Base-by-base conservation (phyloP, 2,797 vertebrate genomes). In the Botia kubotai region DNA sequence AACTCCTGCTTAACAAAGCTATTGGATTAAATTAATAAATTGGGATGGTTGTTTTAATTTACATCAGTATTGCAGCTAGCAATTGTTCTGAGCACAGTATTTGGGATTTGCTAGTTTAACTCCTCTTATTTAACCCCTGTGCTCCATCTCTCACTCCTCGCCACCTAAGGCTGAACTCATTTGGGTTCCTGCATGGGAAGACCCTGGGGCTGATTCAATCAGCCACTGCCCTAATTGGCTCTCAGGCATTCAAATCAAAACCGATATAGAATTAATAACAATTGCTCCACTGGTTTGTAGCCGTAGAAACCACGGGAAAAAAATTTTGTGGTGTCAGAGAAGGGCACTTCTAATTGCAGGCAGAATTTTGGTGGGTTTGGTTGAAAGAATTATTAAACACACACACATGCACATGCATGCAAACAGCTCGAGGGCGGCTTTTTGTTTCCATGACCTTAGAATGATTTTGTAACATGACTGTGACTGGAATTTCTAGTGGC, bases 221-320 rank as follows among this genome's bases (percentile, higher is more conserved):
- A 92, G 87, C 87, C 77, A 72, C 76, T 67, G 81, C 84, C 91
- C 92, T 92, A 94, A 92, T 92, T 93, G 92, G 89, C 90, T 92
- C 89, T 90, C 88, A 92, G 89, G 88, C 90, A 91, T 91, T 91
- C 85, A 91, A 92, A 93, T 90, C 90, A 86, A 93, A 94, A 91
- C 88, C 88, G 89, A 94, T 91, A 87, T 89, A 87, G 89, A 92
- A 93, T 91, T 92, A 93, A 93, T 92, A 91, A 91, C 89, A 89
- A 86, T 89, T 88, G 87, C 83, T 70, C 70, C 82, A 85, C 81
- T 82, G 88, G 89, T 89, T 75, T 88, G 88, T 89, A 90, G 87
- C 87, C 87, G 86, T 88, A 82, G 88, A 90, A 91, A 91, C 85
- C 76, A 33, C 72, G 19, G 46, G 29, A 72, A 79, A 79, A 81